phyloP scores from a whole-genome alignment of 2,888 invertebrate genomes.

The Cheiracanthium punctorium region DNA sequence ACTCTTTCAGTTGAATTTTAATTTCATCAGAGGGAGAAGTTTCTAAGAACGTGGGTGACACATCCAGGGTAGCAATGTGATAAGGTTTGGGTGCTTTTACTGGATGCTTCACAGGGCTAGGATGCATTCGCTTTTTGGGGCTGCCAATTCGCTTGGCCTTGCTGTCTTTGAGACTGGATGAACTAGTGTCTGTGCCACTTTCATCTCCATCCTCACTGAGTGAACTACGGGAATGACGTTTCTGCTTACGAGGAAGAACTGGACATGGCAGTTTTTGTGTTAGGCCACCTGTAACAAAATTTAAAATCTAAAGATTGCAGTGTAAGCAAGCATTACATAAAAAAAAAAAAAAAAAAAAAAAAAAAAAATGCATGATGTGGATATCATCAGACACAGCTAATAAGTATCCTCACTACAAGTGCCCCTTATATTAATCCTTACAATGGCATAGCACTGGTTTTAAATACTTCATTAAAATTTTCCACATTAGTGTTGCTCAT shows the following conservation, averaged over 20 bases:
- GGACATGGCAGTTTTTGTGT: not conserved
- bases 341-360: not conserved
- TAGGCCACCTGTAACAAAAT: not conserved
- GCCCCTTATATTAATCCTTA: too few species aligned
- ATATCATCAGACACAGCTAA: not conserved
- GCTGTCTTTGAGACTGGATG: constrained; percentile 23
- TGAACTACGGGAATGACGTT: constrained; percentile 42
- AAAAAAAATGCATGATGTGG: too few species aligned
- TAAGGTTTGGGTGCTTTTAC: constrained; percentile 21
- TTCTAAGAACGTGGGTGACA: constrained; percentile 46
- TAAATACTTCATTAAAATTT: too few species aligned
- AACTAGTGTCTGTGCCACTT: constrained; percentile 48
- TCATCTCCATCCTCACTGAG: constrained; percentile 53
- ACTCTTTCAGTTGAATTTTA: constrained; percentile 37
- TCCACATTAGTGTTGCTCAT: too few species aligned
- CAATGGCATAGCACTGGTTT: too few species aligned
- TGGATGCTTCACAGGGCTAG: constrained; percentile 21
- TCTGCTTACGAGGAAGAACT: constrained; percentile 21
- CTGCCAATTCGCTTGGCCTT: constrained; percentile 20
- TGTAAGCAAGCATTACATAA: not conserved
- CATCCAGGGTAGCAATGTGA: constrained; percentile 52
- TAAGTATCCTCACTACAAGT: too few species aligned
- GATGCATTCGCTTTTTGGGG: constrained; percentile 20
- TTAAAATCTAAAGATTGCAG: not conserved
- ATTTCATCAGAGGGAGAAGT: constrained; percentile 35